These are phyloP conservation scores for Acipenser ruthenus DNA, from an alignment of 2,797 vertebrate genomes.

Conservation along the genomic window DNA sequence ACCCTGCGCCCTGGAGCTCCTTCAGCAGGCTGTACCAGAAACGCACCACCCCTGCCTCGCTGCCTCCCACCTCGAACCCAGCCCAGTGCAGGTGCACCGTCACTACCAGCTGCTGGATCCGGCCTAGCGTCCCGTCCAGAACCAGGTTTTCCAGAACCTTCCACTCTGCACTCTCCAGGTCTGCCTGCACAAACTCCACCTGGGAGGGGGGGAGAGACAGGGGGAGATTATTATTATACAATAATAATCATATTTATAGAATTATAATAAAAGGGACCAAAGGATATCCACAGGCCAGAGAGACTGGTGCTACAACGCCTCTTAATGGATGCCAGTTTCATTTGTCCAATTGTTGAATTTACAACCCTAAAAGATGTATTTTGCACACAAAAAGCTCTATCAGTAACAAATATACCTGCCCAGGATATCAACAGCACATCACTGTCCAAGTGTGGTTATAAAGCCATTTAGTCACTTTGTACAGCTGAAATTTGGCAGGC, in stretches of 20 bases:
- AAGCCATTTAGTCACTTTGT: too few species aligned
- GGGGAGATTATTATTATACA: too few species aligned
- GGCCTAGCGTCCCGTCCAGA: constrained; percentile 44
- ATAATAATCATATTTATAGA: too few species aligned
- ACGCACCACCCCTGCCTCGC: constrained; percentile 51
- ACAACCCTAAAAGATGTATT: too few species aligned
- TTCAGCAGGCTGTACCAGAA: constrained; percentile 63
- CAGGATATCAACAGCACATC: too few species aligned
- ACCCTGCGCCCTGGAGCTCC: constrained; percentile 44
- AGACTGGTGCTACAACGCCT: not conserved
- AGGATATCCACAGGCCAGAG: not conserved
- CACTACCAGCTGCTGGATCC: constrained; percentile 54
- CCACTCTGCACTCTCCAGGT: constrained; percentile 64
- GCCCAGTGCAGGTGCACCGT: constrained; percentile 63
- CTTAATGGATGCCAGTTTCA: not conserved
- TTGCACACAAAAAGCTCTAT: too few species aligned
- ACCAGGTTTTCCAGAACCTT: constrained; percentile 63
- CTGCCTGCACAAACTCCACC: constrained; percentile 60
- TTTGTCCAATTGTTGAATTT: too few species aligned
- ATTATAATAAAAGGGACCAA: too few species aligned
- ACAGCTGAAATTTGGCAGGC: too few species aligned
- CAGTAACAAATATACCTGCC: too few species aligned
- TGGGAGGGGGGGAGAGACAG: constrained; percentile 23
- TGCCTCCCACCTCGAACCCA: constrained; percentile 61
- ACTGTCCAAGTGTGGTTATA: too few species aligned